Conservation (phyloP, 2,797 vertebrate species). For the Premnoplex brunnescens region DNA sequence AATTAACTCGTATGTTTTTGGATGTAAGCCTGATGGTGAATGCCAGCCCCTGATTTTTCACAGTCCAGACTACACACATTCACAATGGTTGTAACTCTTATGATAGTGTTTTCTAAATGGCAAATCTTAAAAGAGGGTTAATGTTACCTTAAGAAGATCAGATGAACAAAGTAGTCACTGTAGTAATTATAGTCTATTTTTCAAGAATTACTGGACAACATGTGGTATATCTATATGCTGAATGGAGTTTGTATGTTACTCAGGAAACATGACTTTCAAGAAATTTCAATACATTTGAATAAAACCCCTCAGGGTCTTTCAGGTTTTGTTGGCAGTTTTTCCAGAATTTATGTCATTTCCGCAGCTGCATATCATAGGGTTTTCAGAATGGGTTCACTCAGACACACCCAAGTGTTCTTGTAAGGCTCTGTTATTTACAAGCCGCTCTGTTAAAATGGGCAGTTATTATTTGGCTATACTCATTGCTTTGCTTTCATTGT, state of each 20-base stretch:
- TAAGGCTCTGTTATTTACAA: slow-evolving; percentile 13
- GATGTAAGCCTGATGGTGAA: neutral
- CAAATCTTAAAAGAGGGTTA: neutral
- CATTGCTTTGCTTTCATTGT: neutral
- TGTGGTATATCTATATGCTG: neutral
- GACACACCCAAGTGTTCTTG: slow-evolving; percentile 33
- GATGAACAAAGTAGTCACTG: neutral
- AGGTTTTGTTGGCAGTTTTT: neutral
- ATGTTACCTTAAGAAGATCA: neutral
- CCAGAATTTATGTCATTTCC: slow-evolving; percentile 3
- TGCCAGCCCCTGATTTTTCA: neutral
- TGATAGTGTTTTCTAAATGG: neutral
- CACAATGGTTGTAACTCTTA: neutral
- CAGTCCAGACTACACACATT: neutral
- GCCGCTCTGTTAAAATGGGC: neutral
- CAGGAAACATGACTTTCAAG: neutral
- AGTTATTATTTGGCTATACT: neutral
- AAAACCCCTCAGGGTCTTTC: neutral
- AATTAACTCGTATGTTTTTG: neutral
- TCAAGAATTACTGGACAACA: neutral
- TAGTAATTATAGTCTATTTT: neutral
- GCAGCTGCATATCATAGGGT: neutral
- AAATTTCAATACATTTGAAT: neutral
- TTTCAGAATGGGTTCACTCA: neutral
- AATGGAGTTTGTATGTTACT: neutral